phyloP scores from a whole-genome alignment of 2,888 invertebrate genomes.

The Strigamia maritima region DNA sequence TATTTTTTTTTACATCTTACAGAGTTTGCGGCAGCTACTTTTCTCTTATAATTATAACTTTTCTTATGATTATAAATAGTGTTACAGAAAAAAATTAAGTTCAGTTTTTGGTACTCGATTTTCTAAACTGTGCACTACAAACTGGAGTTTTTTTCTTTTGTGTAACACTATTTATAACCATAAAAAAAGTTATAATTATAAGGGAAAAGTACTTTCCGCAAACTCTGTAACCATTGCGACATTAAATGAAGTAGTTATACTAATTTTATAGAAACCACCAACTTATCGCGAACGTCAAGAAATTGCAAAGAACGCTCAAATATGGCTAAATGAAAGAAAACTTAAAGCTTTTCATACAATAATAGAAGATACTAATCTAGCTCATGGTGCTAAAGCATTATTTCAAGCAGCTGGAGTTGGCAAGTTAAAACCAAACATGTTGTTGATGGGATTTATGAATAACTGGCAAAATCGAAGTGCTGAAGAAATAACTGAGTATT shows the following conservation, averaged over 20 bases:
- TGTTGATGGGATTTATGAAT: constrained; percentile 34
- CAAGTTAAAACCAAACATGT: constrained; percentile 27
- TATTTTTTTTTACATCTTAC: too few species aligned
- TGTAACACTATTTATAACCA: too few species aligned
- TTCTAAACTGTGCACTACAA: too few species aligned
- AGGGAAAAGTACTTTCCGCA: too few species aligned
- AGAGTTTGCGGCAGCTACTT: too few species aligned
- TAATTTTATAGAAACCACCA: neutral
- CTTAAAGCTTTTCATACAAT: constrained; percentile 40
- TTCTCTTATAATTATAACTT: too few species aligned
- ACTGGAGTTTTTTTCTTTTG: too few species aligned
- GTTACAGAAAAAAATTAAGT: too few species aligned
- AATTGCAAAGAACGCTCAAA: constrained; percentile 44
- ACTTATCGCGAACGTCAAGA: constrained; percentile 46
- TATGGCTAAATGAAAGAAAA: constrained; percentile 39
- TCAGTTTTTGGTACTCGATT: too few species aligned
- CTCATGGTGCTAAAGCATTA: constrained; percentile 24
- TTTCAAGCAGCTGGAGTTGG: constrained; percentile 22
- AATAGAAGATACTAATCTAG: neutral
- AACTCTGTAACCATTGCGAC: too few species aligned
- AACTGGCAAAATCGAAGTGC: constrained; percentile 39
- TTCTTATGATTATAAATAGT: too few species aligned
- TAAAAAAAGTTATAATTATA: too few species aligned
- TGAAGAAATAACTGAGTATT: constrained; percentile 41
- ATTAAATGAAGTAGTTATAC: neutral